phyloP scores from a whole-genome alignment of 2,797 vertebrate species.

The Sarcophilus harrisii region DNA sequence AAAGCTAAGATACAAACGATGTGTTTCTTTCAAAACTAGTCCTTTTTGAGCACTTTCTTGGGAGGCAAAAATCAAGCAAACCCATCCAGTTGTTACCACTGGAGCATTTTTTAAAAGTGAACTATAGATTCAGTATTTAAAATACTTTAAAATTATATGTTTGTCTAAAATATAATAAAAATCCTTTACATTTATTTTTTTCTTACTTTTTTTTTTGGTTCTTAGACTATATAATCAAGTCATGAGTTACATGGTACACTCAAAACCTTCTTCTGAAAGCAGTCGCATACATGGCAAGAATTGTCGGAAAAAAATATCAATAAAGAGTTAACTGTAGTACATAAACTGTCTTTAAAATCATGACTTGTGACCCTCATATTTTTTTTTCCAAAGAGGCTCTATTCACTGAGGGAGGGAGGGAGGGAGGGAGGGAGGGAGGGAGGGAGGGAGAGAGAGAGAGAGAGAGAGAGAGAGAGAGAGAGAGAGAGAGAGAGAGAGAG shows the following conservation, averaged over 20 bases:
- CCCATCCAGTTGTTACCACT: conserved; percentile 74
- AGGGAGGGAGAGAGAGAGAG: conserved; percentile 41
- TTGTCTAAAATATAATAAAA: conserved; percentile 87
- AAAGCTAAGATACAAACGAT: conserved; percentile 72
- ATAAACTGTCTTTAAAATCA: conserved; percentile 76
- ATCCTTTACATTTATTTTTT: conserved; percentile 83
- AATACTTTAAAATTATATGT: conserved; percentile 85
- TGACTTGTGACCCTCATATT: conserved; percentile 69
- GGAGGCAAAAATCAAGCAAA: conserved; percentile 75
- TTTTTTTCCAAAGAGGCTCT: conserved; percentile 73
- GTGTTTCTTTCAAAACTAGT: conserved; percentile 67
- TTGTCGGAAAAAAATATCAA: conserved; percentile 79
- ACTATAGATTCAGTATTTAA: conserved; percentile 84
- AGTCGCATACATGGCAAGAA: conserved; percentile 81
- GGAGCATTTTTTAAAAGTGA: conserved; percentile 76
- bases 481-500: conserved; percentile 25
- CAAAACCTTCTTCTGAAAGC: conserved; percentile 78
- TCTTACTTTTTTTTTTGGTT: conserved; percentile 72
- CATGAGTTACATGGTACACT: conserved; percentile 81
- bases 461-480: background rate
- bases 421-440: background rate
- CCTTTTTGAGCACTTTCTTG: conserved; percentile 78
- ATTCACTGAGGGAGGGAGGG: conserved; percentile 62
- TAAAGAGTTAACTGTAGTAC: conserved; percentile 77
- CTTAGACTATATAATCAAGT: conserved; percentile 82